Base-by-base conservation (phyloP, 2,797 vertebrate species). In the Caiman crocodilus region DNA sequence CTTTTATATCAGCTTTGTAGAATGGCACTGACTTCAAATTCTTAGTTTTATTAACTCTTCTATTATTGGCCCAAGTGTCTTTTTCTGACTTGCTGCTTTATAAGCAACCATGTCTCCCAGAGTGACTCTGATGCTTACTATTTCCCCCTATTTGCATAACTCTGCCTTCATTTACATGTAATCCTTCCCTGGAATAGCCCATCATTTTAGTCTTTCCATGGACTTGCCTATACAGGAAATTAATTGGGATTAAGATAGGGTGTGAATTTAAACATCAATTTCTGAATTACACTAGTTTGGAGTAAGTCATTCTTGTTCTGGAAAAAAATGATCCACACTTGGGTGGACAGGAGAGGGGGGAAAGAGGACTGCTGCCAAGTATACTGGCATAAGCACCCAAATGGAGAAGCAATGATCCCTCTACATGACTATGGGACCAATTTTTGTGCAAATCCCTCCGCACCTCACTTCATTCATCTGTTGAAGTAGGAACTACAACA, bases 51-150 rank as follows among this genome's bases (percentile, higher is more conserved):
- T 88, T 94, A 20, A 71, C 14, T 91, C 76, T 50, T 86, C 88
- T 94, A 59, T 94, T 93, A 93, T 75, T 91, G 88, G 65, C 79
- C 74, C 25, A 75, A 88, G 74, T 91, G 79, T 83, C 84, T 94
- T 93, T 78, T 89, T 87, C 93, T 94, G 95, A 94, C 92, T 94
- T 28, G 32, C 26, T 86, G 56, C 81, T 59, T 86, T 82, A 79
- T 71, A 71, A 23, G 20, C 67, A 42, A 35, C 79, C 64, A 82
- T 79, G 71, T 50, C 88, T 82, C 59, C 82, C 75, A 86, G 18
- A 56, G 69, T 71, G 85, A 82, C 84, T 75, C 35, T 82, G 30
- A 6, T 35, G 42, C 32, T 42, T 71, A 25, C 20, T 42, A 9
- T 26, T n/a, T 25, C 23, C 89, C 65, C 23, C 42, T 90, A 79